phyloP scores from a whole-genome alignment of 2,797 vertebrate genomes.

The Parauchenoglanis ngamensis region DNA sequence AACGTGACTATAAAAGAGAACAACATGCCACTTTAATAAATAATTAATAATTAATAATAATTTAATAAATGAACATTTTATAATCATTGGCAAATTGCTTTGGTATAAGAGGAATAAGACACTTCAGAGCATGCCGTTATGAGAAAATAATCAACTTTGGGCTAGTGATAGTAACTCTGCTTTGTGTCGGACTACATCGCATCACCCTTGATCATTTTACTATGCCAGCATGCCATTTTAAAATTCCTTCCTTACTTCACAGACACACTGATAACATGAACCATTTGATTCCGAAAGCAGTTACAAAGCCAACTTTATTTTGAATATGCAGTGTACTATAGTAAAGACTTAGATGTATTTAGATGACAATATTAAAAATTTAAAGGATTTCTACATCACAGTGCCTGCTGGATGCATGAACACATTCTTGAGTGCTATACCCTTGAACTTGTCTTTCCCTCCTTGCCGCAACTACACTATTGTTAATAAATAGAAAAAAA shows the following conservation, averaged over 20 bases:
- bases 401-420: background rate
- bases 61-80: too few relatives aligned
- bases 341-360: background rate
- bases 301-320: background rate
- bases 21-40: background rate
- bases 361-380: background rate
- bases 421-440: conserved; percentile 10
- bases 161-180: background rate
- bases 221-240: background rate
- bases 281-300: background rate
- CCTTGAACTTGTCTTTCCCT: conserved; percentile 24
- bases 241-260: background rate
- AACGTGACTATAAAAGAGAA: background rate
- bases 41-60: too few relatives aligned
- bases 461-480: conserved; percentile 31
- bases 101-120: background rate
- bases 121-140: background rate
- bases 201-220: background rate
- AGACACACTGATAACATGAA: background rate
- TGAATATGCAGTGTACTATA: background rate
- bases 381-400: background rate
- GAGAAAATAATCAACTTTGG: background rate
- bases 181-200: background rate
- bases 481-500: conserved; percentile 35
- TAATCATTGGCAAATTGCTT: background rate